Conservation (phyloP, 2,888 invertebrate species). For the Drosophila prostipennis region DNA sequence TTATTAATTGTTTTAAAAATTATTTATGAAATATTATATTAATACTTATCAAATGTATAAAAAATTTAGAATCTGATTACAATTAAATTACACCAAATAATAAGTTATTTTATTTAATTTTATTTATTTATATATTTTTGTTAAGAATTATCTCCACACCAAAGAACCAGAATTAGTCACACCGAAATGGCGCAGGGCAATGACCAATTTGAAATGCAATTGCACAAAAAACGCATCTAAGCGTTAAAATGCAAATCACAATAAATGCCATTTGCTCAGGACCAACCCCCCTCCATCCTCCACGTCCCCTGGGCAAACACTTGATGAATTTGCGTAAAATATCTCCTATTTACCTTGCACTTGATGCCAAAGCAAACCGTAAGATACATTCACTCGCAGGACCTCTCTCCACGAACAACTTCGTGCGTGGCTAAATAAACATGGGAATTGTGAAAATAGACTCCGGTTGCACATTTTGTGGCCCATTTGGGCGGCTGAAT, state of each 20-base stretch:
- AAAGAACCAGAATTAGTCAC: not conserved
- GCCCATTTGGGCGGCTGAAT: conserved; percentile 26
- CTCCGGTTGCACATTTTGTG: conserved; percentile 73
- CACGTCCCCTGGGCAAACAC: conserved; percentile 55
- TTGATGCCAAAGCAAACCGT: conserved; percentile 75
- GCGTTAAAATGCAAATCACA: conserved; percentile 79
- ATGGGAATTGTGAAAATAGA: conserved; percentile 75
- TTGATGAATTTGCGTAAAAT: conserved; percentile 77
- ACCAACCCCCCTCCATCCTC: not conserved
- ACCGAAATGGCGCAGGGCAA: conserved; percentile 8
- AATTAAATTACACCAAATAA: no score
- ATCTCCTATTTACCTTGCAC: conserved; percentile 78
- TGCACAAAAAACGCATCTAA: conserved; percentile 66
- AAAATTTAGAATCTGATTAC: no score
- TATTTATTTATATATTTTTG: not conserved
- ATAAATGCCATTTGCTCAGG: conserved; percentile 56
- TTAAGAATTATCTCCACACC: not conserved
- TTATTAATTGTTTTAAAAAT: no score
- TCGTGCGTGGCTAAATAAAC: conserved; percentile 74
- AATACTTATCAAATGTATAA: no score
- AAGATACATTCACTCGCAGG: conserved; percentile 60
- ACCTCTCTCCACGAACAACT: conserved; percentile 9
- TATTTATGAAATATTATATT: no score
- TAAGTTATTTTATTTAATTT: no score
- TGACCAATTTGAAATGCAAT: conserved; percentile 61